A percentile compares a stretch with the other conserved stretches of the same genome.
phyloP scores from a whole-genome alignment of 2,888 invertebrate genomes.

The Lepetodrilus schrolli region DNA sequence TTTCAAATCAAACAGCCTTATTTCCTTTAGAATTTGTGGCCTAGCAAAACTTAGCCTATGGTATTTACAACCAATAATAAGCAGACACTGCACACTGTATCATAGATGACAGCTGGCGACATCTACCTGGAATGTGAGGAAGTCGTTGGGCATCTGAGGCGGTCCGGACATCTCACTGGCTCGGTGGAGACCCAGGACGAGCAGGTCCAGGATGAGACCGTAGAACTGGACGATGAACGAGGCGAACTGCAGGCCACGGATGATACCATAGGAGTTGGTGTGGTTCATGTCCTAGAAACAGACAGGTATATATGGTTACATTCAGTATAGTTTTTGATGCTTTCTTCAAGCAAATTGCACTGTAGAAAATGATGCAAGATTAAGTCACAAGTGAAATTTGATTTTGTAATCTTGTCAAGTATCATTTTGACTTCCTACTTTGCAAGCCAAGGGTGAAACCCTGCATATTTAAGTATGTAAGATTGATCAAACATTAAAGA shows the following conservation, averaged over 20 bases:
- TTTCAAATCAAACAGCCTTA: background rate
- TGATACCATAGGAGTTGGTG: conserved; percentile 99
- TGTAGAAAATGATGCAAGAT: no score
- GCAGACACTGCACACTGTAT: no score
- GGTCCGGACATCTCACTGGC: conserved; percentile 99
- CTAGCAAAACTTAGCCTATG: no score
- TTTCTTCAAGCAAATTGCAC: background rate
- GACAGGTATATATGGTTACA: background rate
- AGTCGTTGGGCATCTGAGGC: conserved; percentile 99
- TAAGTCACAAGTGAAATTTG: no score
- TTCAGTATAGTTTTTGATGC: background rate
- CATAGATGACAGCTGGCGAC: no score
- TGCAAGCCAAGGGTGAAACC: no score
- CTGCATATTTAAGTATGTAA: no score
- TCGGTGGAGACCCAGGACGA: conserved; percentile 96
- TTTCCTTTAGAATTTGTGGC: background rate
- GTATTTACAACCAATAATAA: no score
- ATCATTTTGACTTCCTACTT: no score
- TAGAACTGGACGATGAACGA: conserved; percentile 99
- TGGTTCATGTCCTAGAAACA: conserved; percentile 95
- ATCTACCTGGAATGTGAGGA: conserved; percentile 89
- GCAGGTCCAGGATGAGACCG: conserved; percentile 94
- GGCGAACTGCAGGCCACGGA: conserved; percentile 98
- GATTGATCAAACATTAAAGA: no score
- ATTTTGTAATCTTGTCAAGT: no score